Percentiles rank a stretch among this genome's conserved stretches.
These are phyloP conservation scores for Cricetomys ansorgei DNA, from an alignment of 2,113 vertebrate species.

Conservation along the genomic window DNA sequence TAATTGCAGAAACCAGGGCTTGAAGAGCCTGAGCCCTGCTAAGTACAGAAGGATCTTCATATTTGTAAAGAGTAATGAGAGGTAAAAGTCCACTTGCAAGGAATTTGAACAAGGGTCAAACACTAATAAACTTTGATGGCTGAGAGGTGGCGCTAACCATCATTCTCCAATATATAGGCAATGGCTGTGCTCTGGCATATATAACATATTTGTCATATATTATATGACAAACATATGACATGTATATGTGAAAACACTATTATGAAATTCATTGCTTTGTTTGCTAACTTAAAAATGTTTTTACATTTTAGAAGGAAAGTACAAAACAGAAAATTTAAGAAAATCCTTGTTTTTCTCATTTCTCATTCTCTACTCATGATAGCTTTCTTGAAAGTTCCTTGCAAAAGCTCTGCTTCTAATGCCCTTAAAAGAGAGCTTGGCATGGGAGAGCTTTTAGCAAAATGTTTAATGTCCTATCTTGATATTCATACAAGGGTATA, in stretches of 20 bases:
- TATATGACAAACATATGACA: not conserved
- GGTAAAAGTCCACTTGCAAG: not conserved
- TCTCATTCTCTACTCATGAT: not conserved
- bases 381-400: not conserved
- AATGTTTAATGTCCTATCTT: not conserved
- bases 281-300: not conserved
- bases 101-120: not conserved
- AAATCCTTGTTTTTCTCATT: not conserved
- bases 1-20: constrained; percentile 47
- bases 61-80: constrained; percentile 11
- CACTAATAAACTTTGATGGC: not conserved
- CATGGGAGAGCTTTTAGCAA: not conserved
- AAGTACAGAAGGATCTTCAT: not conserved
- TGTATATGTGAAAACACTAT: not conserved
- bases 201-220: too few relatives aligned
- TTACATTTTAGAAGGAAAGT: not conserved
- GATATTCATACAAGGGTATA: not conserved
- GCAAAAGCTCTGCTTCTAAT: not conserved
- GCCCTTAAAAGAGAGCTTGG: not conserved
- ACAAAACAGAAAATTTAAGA: not conserved
- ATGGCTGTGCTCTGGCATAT: not conserved
- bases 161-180: not conserved
- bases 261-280: not conserved
- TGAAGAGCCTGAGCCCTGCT: constrained; percentile 26
- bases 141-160: not conserved